These are phyloP conservation scores for Ernsta delagoae DNA, from an alignment of 2,888 invertebrate species.

Conservation along the genomic window DNA sequence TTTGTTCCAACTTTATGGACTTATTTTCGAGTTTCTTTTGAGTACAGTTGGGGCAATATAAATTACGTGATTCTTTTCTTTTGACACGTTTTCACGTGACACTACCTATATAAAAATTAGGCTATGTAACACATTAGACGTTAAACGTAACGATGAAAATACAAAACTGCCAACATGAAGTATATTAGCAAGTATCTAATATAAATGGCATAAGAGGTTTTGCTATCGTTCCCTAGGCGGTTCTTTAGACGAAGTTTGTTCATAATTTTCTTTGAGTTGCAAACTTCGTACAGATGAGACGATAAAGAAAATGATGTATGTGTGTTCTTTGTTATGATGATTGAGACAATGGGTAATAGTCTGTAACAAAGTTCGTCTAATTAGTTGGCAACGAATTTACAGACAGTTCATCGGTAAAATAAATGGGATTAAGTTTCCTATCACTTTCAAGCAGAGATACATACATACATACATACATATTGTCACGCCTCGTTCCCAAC, in stretches of 20 bases:
- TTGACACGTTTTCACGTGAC: neutral
- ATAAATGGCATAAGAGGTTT: neutral
- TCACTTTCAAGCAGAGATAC: too few species aligned
- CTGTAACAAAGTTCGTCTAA: neutral
- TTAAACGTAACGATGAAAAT: neutral
- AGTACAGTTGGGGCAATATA: conserved; percentile 9
- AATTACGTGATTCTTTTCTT: neutral
- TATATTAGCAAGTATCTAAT: neutral
- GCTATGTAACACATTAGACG: too few species aligned
- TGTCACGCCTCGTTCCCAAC: too few species aligned
- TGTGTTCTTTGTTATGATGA: neutral
- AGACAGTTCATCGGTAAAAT: too few species aligned
- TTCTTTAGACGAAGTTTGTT: conserved; percentile 10
- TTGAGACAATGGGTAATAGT: conserved; percentile 3
- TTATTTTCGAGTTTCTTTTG: conserved; percentile 24
- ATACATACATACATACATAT: too few species aligned
- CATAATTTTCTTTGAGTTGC: conserved; percentile 5
- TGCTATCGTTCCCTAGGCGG: conserved; percentile 7
- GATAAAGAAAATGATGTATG: conserved; percentile 7
- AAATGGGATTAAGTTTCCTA: too few species aligned
- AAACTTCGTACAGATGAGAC: conserved; percentile 3
- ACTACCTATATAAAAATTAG: too few species aligned
- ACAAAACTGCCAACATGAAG: neutral
- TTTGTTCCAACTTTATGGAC: conserved; percentile 21
- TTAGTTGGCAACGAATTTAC: too few species aligned